A percentile compares a stretch with the other conserved stretches of the same genome.
phyloP scores from a whole-genome alignment of 2,113 vertebrate genomes.

The Trematocara nigrifrons region DNA sequence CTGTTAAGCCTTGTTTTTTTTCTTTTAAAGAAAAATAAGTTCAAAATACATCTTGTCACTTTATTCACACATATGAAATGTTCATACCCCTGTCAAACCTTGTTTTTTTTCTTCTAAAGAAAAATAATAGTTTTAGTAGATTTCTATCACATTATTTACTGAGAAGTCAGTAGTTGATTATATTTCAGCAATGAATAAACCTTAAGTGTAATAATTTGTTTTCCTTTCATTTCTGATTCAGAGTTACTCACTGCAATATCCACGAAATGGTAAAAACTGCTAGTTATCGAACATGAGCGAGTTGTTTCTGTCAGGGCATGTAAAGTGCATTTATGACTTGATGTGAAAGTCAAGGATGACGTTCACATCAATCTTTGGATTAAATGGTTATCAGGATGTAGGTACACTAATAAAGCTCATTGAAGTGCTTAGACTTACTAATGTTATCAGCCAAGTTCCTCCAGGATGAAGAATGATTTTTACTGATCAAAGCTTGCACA shows the following conservation, averaged over 20 bases:
- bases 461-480: background rate
- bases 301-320: background rate
- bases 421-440: background rate
- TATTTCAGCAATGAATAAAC: slow-evolving; percentile 79
- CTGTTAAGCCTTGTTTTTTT: slow-evolving; percentile 35
- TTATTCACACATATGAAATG: slow-evolving; percentile 59
- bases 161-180: slow-evolving; percentile 77
- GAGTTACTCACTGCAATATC: background rate
- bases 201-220: slow-evolving; percentile 67
- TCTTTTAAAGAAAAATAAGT: slow-evolving; percentile 30
- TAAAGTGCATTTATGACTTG: background rate
- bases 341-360: background rate
- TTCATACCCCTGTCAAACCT: slow-evolving; percentile 57
- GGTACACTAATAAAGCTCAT: slow-evolving; percentile 5
- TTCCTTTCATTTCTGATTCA: slow-evolving; percentile 45
- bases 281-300: background rate
- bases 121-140: slow-evolving; percentile 74
- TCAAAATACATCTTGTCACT: slow-evolving; percentile 52
- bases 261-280: background rate
- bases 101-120: slow-evolving; percentile 66
- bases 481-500: background rate
- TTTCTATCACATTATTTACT: slow-evolving; percentile 81
- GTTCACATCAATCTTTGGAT: slow-evolving; percentile 4
- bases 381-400: slow-evolving; percentile 23
- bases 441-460: background rate